Evolutionary conservation across 2,113 vertebrate genomes (phyloP).

Genomic region (Gallinago undulata): DNA sequence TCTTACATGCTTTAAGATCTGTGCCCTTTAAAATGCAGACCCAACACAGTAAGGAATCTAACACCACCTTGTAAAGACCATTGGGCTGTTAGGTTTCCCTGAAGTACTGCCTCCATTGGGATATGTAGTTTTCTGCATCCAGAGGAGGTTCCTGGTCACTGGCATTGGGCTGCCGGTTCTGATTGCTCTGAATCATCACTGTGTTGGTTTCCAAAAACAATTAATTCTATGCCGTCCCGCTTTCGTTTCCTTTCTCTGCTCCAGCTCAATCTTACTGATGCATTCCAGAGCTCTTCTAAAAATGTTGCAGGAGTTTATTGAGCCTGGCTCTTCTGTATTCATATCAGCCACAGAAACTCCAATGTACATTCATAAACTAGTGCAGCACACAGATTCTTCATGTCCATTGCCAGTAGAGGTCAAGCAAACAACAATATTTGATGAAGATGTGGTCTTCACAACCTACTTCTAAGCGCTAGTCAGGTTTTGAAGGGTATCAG

Average conservation of each 20-base stretch:
- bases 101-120: not conserved
- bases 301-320: not conserved
- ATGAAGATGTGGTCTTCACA: not conserved
- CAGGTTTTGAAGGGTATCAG: not conserved
- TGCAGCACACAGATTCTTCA: not conserved
- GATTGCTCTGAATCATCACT: not conserved
- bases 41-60: too few relatives aligned
- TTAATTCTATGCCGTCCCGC: not conserved
- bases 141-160: not conserved
- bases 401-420: not conserved
- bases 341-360: not conserved
- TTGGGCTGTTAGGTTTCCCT: not conserved
- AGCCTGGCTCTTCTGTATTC: not conserved
- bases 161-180: not conserved
- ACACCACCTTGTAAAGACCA: not conserved
- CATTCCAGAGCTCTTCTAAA: not conserved
- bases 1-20: not conserved
- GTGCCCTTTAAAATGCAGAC: not conserved
- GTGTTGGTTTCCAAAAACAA: not conserved
- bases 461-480: accelerated
- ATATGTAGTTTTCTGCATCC: not conserved
- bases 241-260: not conserved
- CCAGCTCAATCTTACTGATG: not conserved
- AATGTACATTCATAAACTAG: accelerated
- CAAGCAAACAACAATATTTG: not conserved